phyloP scores from a whole-genome alignment of 2,888 invertebrate genomes.

The Drosophila meridiana region DNA sequence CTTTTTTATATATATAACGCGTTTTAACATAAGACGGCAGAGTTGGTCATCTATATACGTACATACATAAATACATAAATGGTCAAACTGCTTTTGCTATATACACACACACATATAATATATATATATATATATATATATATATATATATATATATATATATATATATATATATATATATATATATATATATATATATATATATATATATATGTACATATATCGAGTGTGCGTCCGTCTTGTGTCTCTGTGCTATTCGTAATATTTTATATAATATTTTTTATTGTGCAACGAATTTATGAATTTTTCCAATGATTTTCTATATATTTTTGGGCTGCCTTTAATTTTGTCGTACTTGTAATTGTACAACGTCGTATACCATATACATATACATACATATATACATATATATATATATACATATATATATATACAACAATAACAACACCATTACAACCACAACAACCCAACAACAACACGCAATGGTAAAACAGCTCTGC shows the following conservation, averaged over 20 bases:
- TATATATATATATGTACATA: too few relatives aligned
- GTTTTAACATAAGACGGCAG: too few relatives aligned
- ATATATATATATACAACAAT: constrained; percentile 38
- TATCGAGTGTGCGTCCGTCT: too few relatives aligned
- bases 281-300: constrained; percentile 57
- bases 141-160: too few relatives aligned
- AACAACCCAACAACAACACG: constrained; percentile 44
- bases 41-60: too few relatives aligned
- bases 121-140: too few relatives aligned
- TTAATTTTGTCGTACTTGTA: constrained; percentile 66
- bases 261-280: constrained; percentile 15
- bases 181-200: too few relatives aligned
- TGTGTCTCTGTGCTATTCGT: constrained; percentile 1
- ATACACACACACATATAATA: too few relatives aligned
- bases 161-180: too few relatives aligned
- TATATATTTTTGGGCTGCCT: constrained; percentile 67
- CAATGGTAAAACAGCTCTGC: constrained; percentile 85
- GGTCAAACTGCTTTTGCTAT: too few relatives aligned
- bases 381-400: constrained; percentile 14
- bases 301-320: constrained; percentile 63
- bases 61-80: too few relatives aligned
- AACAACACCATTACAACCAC: constrained; percentile 40
- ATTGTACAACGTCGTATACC: constrained; percentile 26
- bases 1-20: too few relatives aligned
- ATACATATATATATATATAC: constrained; percentile 24